These are phyloP conservation scores for Chlamydotis undulata DNA, from an alignment of 2,113 vertebrate species.

Conservation along the genomic window DNA sequence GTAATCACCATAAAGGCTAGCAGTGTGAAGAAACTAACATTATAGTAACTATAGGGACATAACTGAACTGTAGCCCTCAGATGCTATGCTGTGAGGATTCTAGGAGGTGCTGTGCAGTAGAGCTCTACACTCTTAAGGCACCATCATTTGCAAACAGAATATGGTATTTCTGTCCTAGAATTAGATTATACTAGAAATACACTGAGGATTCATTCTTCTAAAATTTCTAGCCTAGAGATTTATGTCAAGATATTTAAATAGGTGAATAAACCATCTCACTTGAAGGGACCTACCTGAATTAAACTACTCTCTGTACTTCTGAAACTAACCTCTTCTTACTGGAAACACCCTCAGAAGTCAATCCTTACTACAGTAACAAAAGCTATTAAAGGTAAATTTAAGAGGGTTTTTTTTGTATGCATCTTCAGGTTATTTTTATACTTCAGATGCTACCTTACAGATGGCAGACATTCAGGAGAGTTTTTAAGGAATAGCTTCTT, in stretches of 20 bases:
- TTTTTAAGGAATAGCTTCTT: accelerated
- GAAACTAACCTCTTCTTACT: not conserved
- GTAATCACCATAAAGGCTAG: not conserved
- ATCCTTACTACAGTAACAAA: not conserved
- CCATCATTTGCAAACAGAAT: not conserved
- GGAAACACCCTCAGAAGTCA: not conserved
- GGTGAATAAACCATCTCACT: not conserved
- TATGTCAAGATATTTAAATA: not conserved
- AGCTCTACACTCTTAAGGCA: not conserved
- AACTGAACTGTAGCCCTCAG: not conserved
- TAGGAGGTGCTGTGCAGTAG: not conserved
- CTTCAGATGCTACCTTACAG: not conserved
- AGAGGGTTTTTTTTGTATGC: not conserved
- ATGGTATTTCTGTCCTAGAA: not conserved
- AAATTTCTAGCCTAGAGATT: not conserved
- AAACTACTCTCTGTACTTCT: not conserved
- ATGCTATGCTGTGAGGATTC: not conserved
- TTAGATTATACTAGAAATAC: not conserved
- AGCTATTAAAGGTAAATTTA: not conserved
- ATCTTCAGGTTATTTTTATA: not conserved
- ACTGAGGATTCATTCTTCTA: not conserved
- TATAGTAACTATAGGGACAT: not conserved
- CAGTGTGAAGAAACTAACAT: not conserved
- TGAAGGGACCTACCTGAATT: not conserved
- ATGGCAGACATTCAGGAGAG: not conserved